These are phyloP conservation scores for Melitaea cinxia DNA, from an alignment of 1,140 invertebrate genomes.

Conservation along the genomic window DNA sequence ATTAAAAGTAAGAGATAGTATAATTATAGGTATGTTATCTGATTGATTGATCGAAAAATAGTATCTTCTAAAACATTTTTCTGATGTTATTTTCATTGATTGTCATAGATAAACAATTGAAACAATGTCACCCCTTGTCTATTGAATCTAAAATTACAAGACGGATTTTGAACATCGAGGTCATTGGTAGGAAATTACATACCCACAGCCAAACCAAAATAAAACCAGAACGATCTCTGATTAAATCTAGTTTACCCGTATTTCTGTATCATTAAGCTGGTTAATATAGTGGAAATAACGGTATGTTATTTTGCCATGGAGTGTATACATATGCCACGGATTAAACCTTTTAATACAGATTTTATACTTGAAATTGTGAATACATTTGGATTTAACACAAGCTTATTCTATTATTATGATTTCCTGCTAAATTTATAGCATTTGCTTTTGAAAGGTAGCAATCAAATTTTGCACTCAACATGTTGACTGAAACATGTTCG, in stretches of 20 bases:
- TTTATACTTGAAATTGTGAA: no score
- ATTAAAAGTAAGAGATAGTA: no score
- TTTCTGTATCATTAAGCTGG: constrained; percentile 59
- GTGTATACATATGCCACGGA: not conserved
- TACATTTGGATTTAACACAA: not conserved
- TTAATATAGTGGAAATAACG: constrained; percentile 62
- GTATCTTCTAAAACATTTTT: not conserved
- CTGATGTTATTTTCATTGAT: not conserved
- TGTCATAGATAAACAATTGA: not conserved
- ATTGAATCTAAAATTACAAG: constrained; percentile 53
- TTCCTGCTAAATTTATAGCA: no score
- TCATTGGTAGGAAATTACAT: constrained; percentile 59
- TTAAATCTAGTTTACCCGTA: constrained; percentile 59
- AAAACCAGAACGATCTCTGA: constrained; percentile 58
- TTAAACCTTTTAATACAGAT: no score
- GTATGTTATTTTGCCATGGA: constrained; percentile 5
- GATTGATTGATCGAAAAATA: not conserved
- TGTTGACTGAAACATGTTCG: no score
- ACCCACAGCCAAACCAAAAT: constrained; percentile 55
- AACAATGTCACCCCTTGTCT: constrained; percentile 32
- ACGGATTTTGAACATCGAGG: no score
- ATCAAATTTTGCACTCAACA: no score
- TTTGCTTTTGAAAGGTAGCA: no score
- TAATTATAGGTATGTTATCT: not conserved
- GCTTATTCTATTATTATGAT: not conserved